Evolutionary conservation across 2,888 invertebrate genomes (phyloP), one percentile per base, ranked within the genome.

Genomic region (Sarcophaga carnaria): DNA sequence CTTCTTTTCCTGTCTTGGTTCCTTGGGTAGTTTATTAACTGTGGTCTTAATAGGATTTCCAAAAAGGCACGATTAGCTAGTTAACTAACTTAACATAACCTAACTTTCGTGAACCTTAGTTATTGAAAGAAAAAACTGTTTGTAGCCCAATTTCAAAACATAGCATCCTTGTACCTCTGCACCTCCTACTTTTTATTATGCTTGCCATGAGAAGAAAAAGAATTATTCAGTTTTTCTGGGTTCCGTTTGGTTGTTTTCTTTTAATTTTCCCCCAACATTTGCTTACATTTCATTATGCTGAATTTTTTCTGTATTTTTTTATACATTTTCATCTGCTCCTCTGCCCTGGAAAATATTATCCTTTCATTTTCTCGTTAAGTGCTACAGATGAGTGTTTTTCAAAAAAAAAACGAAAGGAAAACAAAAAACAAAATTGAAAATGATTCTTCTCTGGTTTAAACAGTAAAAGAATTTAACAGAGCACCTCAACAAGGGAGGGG

Each of bases 221-320:
- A 54, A 14, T 17, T 54, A 4, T 54, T 54, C 17, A 54, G 12
- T 54, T 54, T 54, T 54, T 14, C 54, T 54, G 4, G 14, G 0
- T 71, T 75, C 76, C 71, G 66, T 76, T 66, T 71, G 62, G 70
- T 70, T 87, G 79, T 87, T 87, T 87, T 84, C 87, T 87, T 87
- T 87, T 84, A 78, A 87, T 87, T 87, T 87, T 71, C 64, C n/a
- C 59, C n/a, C 74, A 47, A 70, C 70, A 62, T 81, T 81, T 87
- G 87, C 78, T 87, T 87, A 84, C 66, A 81, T 81, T 87, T 79
- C 87, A 84, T 87, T 87, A 87, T 64, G 59, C 62, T 22, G 62
- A 62, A 8, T 75, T 74, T 22, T 80, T 49, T 69, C 69, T 63
- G 12, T 64, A 54, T 74, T 37, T 37, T 37, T 47, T 59, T 72